Base-by-base conservation (phyloP, 2,888 invertebrate species). In the Cactoblastis cactorum region DNA sequence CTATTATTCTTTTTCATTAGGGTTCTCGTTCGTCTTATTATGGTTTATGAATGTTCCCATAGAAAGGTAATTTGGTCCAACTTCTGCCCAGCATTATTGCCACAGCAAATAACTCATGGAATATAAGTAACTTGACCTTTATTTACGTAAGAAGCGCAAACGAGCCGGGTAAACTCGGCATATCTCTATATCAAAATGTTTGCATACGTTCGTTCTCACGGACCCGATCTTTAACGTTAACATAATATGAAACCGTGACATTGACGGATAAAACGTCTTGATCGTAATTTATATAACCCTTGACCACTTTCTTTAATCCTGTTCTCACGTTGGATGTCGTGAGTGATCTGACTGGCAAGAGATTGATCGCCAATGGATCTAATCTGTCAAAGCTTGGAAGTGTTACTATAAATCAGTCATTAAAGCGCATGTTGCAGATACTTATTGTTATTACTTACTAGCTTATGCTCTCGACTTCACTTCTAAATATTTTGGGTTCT, bases 131-230 rank as follows among this genome's bases (percentile, higher is more conserved):
- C 52, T 65, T 77, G 77, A 81, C 77, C 77, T 77, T 77, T 82
- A 69, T 81, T 82, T 79, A 81, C 73, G 73, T 78, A 82, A 80
- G 77, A 79, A 63, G 71, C 69, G 76, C 71, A 68, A 83, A 86
- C 70, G 60, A 71, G 69, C 63, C 68, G 60, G 69, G 77, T 73
- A 76, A 78, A 78, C 80, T 70, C 60, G 65, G 57, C 68, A 59
- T 61, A 57, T 63, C 52, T 65, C 55, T 55, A 57, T 63, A 61
- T 59, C 63, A 59, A 62, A 69, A 17, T 74, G 72, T 79, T 74
- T 77, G 70, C 75, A 70, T 71, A 67, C 64, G 68, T 64, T 57
- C 54, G 67, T 86, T 87, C 87, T 76, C 87, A 86, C 84, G 85
- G 69, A 68, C 74, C 62, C 63, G 62, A n/a, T 65, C 62, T 57